A percentile compares a stretch with the other conserved stretches of the same genome.
Evolutionary conservation across 2,113 vertebrate species (phyloP).

Genomic region (Blennius ocellaris): DNA sequence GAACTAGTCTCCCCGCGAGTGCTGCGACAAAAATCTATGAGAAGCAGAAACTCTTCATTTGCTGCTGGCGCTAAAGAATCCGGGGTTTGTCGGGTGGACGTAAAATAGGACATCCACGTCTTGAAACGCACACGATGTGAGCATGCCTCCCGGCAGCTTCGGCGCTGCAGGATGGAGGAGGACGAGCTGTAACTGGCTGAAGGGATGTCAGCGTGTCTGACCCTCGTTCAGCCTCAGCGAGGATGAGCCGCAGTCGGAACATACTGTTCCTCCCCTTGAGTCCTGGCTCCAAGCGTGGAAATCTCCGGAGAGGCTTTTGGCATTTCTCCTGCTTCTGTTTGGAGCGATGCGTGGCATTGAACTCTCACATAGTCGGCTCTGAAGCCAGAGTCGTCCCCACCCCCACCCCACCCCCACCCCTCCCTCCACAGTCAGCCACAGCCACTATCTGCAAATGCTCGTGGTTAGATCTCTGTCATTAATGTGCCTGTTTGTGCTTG

Average conservation of each 20-base stretch:
- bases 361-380: constrained; percentile 81
- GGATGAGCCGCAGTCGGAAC: constrained; percentile 63
- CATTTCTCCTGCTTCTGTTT: constrained; percentile 69
- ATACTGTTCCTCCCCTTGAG: constrained; percentile 79
- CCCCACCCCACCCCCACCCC: background rate
- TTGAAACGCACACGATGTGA: background rate
- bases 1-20: constrained; percentile 9
- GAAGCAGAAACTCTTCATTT: background rate
- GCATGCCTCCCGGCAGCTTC: constrained; percentile 18
- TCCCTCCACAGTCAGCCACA: constrained; percentile 14
- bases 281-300: constrained; percentile 61
- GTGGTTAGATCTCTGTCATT: constrained; percentile 3
- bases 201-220: constrained; percentile 41
- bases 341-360: constrained; percentile 80
- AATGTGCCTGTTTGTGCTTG: constrained; percentile 21
- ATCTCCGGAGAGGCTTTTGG: constrained; percentile 66
- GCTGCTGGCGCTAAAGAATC: constrained; percentile 12
- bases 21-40: constrained; percentile 13
- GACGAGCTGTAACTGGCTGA: constrained; percentile 11
- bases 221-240: constrained; percentile 48
- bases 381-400: constrained; percentile 49
- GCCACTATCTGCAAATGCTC: constrained; percentile 29
- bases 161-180: constrained; percentile 2
- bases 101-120: background rate
- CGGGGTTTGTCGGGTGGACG: constrained; percentile 2